Evolutionary conservation across 2,113 vertebrate species (phyloP).

Genomic region (Nanorana parkeri): DNA sequence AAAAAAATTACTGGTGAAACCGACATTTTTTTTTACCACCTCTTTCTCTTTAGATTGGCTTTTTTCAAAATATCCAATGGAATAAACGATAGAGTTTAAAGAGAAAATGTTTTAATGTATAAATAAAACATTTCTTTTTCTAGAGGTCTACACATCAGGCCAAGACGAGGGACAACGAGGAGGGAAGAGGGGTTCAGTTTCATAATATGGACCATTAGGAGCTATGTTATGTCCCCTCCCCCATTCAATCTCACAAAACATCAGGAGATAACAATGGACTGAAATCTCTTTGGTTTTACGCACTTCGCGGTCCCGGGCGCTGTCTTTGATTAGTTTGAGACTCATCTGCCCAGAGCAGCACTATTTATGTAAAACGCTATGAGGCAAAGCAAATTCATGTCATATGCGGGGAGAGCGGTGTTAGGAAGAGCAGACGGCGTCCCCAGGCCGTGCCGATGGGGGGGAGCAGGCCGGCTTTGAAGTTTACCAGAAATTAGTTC

Average conservation of each 20-base stretch:
- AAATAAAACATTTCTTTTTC: no score
- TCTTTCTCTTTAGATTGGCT: no score
- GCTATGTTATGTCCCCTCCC: no score
- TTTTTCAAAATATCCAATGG: no score
- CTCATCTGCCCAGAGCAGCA: constrained; percentile 2
- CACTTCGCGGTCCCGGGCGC: not conserved
- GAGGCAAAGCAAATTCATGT: constrained; percentile 29
- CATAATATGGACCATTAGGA: no score
- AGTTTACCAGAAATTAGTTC: not conserved
- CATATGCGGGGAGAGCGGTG: constrained; percentile 7
- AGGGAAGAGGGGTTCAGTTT: no score
- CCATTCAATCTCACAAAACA: not conserved
- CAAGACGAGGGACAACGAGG: no score
- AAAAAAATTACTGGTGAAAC: no score
- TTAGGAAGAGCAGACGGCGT: constrained; percentile 18
- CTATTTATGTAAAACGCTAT: constrained; percentile 9
- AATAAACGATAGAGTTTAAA: no score
- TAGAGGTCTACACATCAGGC: no score
- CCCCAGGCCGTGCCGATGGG: not conserved
- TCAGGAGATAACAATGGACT: not conserved
- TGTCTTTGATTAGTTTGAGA: constrained; percentile 36
- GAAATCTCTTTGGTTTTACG: not conserved
- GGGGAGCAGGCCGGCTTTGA: constrained; percentile 11
- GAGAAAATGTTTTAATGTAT: no score
- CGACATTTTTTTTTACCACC: no score